A percentile compares a stretch with the other conserved stretches of the same genome.
phyloP scores from a whole-genome alignment of 2,113 vertebrate species.

The Chamaetylas fuelleborni region DNA sequence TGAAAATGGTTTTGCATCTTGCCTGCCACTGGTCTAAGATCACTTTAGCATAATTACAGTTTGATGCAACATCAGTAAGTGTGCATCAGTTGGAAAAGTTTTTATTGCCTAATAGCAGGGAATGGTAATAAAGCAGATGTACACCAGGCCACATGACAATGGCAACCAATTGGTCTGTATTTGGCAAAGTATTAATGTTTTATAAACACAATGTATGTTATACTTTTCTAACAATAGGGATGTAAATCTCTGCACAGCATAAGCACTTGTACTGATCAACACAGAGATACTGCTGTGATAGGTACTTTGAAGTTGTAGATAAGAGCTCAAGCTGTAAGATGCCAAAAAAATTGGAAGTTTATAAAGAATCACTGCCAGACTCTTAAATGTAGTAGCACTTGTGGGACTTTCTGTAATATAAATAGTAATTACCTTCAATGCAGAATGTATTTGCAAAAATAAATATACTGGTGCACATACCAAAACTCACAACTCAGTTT shows the following conservation, averaged over 20 bases:
- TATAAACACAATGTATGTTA: background rate
- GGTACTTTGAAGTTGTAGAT: slow-evolving; percentile 45
- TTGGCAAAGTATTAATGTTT: slow-evolving; percentile 52
- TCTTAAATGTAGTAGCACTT: slow-evolving; percentile 44
- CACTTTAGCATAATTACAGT: slow-evolving; percentile 26
- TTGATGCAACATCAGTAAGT: background rate
- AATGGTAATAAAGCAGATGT: slow-evolving; percentile 44
- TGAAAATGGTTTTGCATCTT: background rate
- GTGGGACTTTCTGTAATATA: slow-evolving; percentile 33
- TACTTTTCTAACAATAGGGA: background rate
- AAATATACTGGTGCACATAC: background rate
- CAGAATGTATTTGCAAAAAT: slow-evolving; percentile 16
- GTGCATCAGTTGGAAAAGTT: slow-evolving; percentile 32
- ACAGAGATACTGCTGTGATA: slow-evolving; percentile 48
- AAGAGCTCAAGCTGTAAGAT: slow-evolving; percentile 47
- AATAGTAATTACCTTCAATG: slow-evolving; percentile 46
- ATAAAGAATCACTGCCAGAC: slow-evolving; percentile 57
- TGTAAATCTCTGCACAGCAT: slow-evolving; percentile 43
- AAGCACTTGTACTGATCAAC: slow-evolving; percentile 32
- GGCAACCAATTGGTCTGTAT: slow-evolving; percentile 40
- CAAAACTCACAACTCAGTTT: background rate
- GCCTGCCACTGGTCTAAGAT: slow-evolving; percentile 29
- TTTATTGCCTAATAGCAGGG: slow-evolving; percentile 42
- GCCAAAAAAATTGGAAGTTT: slow-evolving; percentile 30
- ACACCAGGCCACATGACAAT: slow-evolving; percentile 13